Conservation (phyloP, 2,113 vertebrate genomes). For the Triplophysa dalaica region DNA sequence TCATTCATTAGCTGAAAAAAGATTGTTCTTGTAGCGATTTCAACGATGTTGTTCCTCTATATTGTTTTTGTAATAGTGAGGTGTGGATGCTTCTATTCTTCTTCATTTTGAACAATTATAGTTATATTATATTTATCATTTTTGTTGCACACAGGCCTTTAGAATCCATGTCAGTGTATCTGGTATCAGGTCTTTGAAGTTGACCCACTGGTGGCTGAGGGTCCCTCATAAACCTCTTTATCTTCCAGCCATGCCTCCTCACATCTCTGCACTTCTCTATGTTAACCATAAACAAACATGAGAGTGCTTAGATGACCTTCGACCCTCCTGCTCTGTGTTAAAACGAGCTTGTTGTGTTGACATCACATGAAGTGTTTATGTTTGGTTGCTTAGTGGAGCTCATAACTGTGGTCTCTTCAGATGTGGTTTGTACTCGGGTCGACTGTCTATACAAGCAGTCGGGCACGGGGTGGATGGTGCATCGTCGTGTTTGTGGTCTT, state of each 20-base stretch:
- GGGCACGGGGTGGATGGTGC: neutral
- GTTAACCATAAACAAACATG: conserved; percentile 42
- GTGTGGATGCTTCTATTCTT: too few species aligned
- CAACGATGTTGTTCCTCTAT: too few species aligned
- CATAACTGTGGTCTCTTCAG: conserved; percentile 18
- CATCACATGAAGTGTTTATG: conserved; percentile 1
- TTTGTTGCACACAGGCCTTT: too few species aligned
- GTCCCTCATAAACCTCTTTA: conserved; percentile 8
- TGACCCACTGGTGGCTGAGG: conserved; percentile 1
- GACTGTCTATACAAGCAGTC: conserved; percentile 23
- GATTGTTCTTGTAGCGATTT: too few species aligned
- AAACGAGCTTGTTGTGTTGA: conserved; percentile 15
- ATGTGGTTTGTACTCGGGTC: conserved; percentile 34
- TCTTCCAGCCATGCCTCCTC: neutral
- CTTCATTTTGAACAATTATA: too few species aligned
- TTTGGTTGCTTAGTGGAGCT: conserved; percentile 32
- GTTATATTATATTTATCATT: too few species aligned
- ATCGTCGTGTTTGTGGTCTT: conserved; percentile 3
- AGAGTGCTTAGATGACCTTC: conserved; percentile 12
- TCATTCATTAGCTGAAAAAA: too few species aligned
- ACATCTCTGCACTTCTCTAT: conserved; percentile 55
- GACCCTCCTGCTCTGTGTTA: conserved; percentile 8
- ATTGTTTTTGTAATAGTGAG: too few species aligned
- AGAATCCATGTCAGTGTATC: too few species aligned
- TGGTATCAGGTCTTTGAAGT: neutral